Percentiles rank a stretch among this genome's conserved stretches.
Conservation (phyloP, 1,140 invertebrate genomes). For the Epicauta chinensis region DNA sequence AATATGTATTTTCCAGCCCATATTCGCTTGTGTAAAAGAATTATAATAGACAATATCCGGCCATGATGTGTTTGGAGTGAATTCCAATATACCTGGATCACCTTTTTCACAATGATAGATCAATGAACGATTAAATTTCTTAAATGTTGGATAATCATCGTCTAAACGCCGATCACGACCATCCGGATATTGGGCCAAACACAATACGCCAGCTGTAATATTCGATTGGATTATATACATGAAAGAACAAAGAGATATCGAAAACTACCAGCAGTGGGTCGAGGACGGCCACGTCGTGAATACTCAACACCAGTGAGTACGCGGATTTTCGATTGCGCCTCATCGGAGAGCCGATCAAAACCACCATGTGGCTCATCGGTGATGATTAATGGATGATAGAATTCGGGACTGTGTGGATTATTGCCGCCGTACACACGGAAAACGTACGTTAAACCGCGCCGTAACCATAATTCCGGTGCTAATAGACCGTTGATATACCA, state of each 20-base stretch:
- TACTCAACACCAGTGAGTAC: constrained; percentile 83
- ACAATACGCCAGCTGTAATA: constrained; percentile 68
- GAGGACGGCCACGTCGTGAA: constrained; percentile 68
- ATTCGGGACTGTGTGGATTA: constrained; percentile 78
- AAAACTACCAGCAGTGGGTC: constrained; percentile 60
- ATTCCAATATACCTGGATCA: constrained; percentile 64
- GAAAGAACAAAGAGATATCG: background rate
- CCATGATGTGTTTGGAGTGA: constrained; percentile 85
- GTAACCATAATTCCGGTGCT: constrained; percentile 79
- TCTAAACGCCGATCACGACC: constrained; percentile 68
- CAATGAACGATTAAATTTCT: constrained; percentile 75
- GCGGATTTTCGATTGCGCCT: constrained; percentile 62
- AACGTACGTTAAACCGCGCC: constrained; percentile 76
- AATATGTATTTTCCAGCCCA: constrained; percentile 86
- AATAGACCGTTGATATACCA: constrained; percentile 89
- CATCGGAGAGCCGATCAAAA: constrained; percentile 65
- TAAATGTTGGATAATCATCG: constrained; percentile 70
- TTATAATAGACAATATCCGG: constrained; percentile 92
- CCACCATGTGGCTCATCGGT: constrained; percentile 81
- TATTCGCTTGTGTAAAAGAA: constrained; percentile 84
- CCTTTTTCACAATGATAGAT: constrained; percentile 60
- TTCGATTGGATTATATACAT: no score
- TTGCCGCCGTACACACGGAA: constrained; percentile 81
- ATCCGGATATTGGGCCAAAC: constrained; percentile 58
- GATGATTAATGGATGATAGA: constrained; percentile 90